Base-by-base conservation (phyloP, 2,113 vertebrate species). In the Lathamus discolor region DNA sequence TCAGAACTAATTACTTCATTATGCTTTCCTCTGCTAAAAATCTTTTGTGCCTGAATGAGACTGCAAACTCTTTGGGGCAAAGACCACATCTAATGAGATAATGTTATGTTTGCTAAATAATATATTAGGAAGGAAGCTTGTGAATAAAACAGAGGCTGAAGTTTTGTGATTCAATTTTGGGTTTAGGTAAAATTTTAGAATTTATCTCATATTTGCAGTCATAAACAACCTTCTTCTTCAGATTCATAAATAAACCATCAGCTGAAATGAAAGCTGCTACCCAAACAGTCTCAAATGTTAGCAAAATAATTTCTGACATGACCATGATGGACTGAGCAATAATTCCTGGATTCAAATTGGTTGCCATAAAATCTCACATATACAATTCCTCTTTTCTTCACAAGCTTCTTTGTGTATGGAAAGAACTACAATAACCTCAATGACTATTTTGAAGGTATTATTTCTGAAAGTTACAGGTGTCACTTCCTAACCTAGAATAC, bases 41-140 rank as follows among this genome's bases (percentile, higher is more conserved):
- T 69, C 61, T 78, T 94, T 70, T 61, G 67, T 90, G 80, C 66
- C 86, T 63, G 43, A 86, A 86, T n/a, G 61, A 94, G 73, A 35
- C 55, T 68, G 83, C 69, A 57, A 59, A 74, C 48, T 93, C 72
- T 88, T 94, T 55, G 88, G 83, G 90, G 63, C 83, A 93, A 93
- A 88, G 76, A 83, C 66, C 70, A 85, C 74, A 64, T 20, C 22
- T 55, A 92, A 93, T 37, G 70, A 94, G 86, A 76, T 73, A 61
- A 68, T 22, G 15, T 48, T 73, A 43, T 79, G 41, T 93, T 94
- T 95, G 67, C 57, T 95, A 91, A 95, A 96, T 89, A 92, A 89
- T 85, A 23, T 66, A 92, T 75, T 87, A 74, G 62, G 67, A 85
- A 89, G 54, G 39, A 85, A 87, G 39, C 35, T 72, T 72, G 62